phyloP scores from a whole-genome alignment of 1,140 invertebrate species.

The Temnothorax curvispinosus region DNA sequence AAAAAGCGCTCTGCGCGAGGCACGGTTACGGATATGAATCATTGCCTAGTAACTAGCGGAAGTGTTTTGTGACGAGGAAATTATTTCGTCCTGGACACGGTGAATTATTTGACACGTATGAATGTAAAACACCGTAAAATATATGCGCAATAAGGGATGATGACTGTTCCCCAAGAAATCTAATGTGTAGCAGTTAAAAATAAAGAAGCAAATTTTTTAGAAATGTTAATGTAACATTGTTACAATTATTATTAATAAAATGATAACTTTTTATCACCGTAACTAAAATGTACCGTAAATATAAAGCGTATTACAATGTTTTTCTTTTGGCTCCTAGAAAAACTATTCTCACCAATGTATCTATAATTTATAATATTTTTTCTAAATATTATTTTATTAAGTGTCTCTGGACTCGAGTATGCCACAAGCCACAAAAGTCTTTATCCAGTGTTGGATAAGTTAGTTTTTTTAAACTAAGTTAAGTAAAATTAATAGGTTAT shows the following conservation, averaged over 20 bases:
- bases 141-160: neutral
- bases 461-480: no score
- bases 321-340: neutral
- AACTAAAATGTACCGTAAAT: neutral
- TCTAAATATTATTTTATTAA: neutral
- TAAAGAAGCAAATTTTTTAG: neutral
- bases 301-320: neutral
- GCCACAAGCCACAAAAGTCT: no score
- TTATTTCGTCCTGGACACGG: constrained; percentile 27
- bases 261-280: neutral
- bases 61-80: constrained; percentile 44
- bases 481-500: no score
- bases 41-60: constrained; percentile 19
- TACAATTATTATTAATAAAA: neutral
- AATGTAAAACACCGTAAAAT: neutral
- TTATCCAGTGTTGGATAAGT: no score
- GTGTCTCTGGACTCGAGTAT: no score
- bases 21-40: constrained; percentile 31
- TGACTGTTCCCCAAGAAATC: neutral
- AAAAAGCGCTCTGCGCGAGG: constrained; percentile 24
- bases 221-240: neutral
- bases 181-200: neutral
- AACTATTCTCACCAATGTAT: neutral
- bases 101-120: constrained; percentile 39
- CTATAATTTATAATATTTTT: neutral